These are phyloP conservation scores for Rhopalosiphum maidis DNA, from an alignment of 1,140 invertebrate species.

Conservation along the genomic window DNA sequence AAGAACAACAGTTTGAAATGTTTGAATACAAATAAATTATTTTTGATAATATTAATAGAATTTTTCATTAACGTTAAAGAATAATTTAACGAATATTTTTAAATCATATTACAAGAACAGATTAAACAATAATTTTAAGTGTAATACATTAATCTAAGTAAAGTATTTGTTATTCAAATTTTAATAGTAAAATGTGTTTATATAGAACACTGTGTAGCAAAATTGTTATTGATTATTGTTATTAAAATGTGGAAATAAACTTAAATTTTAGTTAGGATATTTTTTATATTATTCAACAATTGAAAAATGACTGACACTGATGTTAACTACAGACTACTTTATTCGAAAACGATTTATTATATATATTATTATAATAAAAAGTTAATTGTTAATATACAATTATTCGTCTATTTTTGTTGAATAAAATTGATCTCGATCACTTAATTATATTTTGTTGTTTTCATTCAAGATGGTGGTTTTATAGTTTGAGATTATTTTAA, in stretches of 20 bases:
- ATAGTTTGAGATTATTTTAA: background rate
- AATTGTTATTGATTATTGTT: background rate
- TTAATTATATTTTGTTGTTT: background rate
- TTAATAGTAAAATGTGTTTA: background rate
- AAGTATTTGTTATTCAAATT: background rate
- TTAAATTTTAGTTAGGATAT: background rate
- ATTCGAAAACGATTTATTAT: background rate
- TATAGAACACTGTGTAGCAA: background rate
- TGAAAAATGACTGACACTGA: too few species aligned
- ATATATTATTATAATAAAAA: too few species aligned
- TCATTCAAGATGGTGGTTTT: background rate
- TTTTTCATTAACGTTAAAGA: background rate
- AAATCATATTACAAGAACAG: background rate
- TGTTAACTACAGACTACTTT: background rate
- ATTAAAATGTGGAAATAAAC: background rate
- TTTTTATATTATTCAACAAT: too few species aligned
- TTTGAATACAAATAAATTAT: too few species aligned
- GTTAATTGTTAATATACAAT: too few species aligned
- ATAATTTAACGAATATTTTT: background rate
- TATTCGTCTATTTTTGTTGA: too few species aligned
- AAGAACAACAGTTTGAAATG: background rate
- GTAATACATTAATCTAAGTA: background rate
- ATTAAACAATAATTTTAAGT: background rate
- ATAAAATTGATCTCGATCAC: too few species aligned
- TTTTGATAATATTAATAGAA: too few species aligned